These are phyloP conservation scores for Lasioglossum vierecki DNA, from an alignment of 2,888 invertebrate species.

Conservation along the genomic window DNA sequence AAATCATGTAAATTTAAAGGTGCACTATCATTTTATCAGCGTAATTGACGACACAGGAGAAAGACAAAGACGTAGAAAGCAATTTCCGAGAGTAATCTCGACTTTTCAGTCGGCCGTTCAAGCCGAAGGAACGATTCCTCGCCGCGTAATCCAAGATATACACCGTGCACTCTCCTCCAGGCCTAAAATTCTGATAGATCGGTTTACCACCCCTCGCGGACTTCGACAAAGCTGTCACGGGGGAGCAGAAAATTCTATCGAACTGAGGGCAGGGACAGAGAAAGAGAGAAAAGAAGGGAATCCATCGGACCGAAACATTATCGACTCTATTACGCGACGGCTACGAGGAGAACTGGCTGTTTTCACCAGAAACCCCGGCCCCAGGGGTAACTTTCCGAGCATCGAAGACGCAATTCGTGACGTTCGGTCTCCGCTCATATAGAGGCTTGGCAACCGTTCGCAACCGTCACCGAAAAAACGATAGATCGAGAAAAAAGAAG, in stretches of 20 bases:
- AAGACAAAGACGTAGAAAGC: not conserved
- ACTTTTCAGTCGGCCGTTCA: not conserved
- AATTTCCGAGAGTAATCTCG: not conserved
- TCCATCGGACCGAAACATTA: slow-evolving; percentile 38
- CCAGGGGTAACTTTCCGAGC: slow-evolving; percentile 19
- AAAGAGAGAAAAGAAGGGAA: not conserved
- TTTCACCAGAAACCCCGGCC: slow-evolving; percentile 19
- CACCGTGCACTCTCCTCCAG: not conserved
- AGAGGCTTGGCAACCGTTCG: slow-evolving; percentile 7
- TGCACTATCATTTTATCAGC: too few species aligned
- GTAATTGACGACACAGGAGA: not conserved
- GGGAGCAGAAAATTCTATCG: slow-evolving; percentile 30
- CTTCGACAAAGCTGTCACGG: not conserved
- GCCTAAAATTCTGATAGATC: slow-evolving; percentile 18
- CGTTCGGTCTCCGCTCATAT: slow-evolving; percentile 26
- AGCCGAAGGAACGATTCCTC: not conserved
- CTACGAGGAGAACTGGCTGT: slow-evolving; percentile 8
- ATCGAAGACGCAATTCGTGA: slow-evolving; percentile 28
- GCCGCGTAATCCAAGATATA: not conserved
- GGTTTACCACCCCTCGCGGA: slow-evolving; percentile 17
- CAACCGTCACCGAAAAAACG: not conserved
- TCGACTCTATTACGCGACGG: slow-evolving; percentile 46
- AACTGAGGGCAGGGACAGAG: not conserved
- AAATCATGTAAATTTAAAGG: too few species aligned
- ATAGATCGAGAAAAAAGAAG: not conserved